Base-by-base conservation (phyloP, 2,888 invertebrate species). In the Agrilus mali region DNA sequence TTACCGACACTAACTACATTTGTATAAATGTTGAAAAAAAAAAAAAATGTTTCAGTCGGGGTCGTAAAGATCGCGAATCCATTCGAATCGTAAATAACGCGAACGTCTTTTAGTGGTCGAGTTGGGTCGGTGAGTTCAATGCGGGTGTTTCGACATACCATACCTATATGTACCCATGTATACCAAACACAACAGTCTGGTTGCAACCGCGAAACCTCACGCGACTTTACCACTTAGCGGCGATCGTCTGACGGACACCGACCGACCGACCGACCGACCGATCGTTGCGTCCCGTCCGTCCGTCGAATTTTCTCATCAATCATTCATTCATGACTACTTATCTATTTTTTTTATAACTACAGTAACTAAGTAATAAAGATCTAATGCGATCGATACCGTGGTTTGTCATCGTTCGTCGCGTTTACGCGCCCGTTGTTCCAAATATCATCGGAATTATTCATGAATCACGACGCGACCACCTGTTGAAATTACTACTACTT, bases 61-160 rank as follows among this genome's bases (percentile, higher is more conserved):
- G 47, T 47, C 49, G 48, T 48, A 50, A 50, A 46, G 47, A 47
- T 49, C 43, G 48, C 52, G 54, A 52, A 56, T 50, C 51, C 50
- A 48, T 45, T 53, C 52, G 52, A 53, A 54, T 51, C 51, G 53
- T 53, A 52, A 55, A 50, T 50, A 52, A 52, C 50, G 53, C 51
- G 50, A 48, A 50, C 49, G 54, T 54, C 51, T 50, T 52, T 53
- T 52, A 53, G 55, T 51, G 55, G 27, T 27, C 54, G 53, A 52
- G 49, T 54, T 52, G 54, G 54, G 51, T 53, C 50, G 51, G 55
- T 54, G 55, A 56, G 51, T 53, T 53, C 53, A 53, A 55, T 55
- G 53, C 55, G 54, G 53, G 53, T 54, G 52, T 49, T 53, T 51
- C 44, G 47, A 48, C 49, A 27, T 27, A 27, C 27, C 49, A 27